Evolutionary conservation across 2,888 invertebrate genomes (phyloP).

Genomic region (Eucera pruinosa): DNA sequence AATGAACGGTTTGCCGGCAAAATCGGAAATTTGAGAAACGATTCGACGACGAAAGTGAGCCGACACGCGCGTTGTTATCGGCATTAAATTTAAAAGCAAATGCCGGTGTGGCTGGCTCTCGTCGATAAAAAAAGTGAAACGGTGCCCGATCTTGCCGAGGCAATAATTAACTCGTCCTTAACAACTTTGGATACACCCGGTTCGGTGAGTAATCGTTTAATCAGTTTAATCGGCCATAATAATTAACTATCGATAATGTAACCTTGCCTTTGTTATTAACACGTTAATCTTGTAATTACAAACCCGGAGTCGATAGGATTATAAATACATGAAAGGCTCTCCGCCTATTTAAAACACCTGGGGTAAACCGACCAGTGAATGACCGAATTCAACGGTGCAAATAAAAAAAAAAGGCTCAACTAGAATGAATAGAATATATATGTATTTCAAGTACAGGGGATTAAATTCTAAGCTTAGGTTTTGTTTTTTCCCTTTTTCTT

Average conservation of each 20-base stretch:
- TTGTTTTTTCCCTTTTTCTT: too few species aligned
- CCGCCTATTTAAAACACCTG: not conserved
- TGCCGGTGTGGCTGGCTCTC: conserved; percentile 21
- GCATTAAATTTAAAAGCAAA: conserved; percentile 39
- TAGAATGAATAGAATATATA: too few species aligned
- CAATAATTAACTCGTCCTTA: conserved; percentile 60
- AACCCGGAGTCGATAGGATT: not conserved
- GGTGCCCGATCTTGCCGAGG: conserved; percentile 29
- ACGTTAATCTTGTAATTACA: conserved; percentile 18
- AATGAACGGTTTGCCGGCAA: conserved; percentile 26
- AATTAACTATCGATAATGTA: conserved; percentile 46
- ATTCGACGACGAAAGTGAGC: conserved; percentile 37
- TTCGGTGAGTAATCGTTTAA: conserved; percentile 68
- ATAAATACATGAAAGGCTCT: conserved; percentile 1
- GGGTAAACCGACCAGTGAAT: too few species aligned
- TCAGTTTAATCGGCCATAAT: conserved; percentile 52
- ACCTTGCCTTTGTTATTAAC: conserved; percentile 38
- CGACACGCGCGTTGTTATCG: conserved; percentile 35
- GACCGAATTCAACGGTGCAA: too few species aligned
- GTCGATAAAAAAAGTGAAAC: conserved; percentile 54
- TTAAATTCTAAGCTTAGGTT: too few species aligned
- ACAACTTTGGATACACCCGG: conserved; percentile 55
- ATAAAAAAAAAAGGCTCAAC: too few species aligned
- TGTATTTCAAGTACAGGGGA: too few species aligned
- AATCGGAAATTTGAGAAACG: conserved; percentile 33